phyloP scores from a whole-genome alignment of 2,888 invertebrate genomes.

The Lymantria monacha region DNA sequence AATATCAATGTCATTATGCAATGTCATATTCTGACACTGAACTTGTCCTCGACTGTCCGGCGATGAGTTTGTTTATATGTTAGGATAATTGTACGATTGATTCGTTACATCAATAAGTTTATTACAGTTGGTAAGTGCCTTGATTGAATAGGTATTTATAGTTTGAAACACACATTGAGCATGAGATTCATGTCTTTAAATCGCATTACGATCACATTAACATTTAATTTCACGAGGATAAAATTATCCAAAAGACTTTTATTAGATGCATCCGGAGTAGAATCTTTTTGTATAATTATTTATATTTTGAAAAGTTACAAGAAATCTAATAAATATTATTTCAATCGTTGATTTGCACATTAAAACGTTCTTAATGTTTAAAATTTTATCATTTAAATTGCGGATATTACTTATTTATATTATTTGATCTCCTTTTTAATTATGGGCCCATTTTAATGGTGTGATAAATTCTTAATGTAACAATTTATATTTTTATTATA shows the following conservation, averaged over 20 bases:
- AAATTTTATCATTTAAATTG: neutral
- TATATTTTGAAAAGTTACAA: neutral
- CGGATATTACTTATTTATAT: neutral
- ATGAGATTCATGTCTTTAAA: no score
- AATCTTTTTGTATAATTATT: neutral
- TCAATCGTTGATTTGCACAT: neutral
- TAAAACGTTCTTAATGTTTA: neutral
- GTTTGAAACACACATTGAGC: no score
- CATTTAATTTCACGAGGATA: neutral
- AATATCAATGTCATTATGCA: conserved; percentile 43
- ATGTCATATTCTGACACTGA: conserved; percentile 39
- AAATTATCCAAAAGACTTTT: neutral
- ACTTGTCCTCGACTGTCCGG: conserved; percentile 33
- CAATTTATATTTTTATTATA: neutral
- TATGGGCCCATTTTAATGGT: neutral
- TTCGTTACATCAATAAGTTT: conserved; percentile 2
- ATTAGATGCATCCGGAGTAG: neutral
- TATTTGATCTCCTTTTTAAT: neutral
- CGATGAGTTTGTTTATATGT: conserved; percentile 14
- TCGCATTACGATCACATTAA: no score
- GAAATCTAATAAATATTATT: neutral
- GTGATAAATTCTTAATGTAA: neutral
- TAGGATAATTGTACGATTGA: conserved; percentile 15
- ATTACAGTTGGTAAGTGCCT: no score
- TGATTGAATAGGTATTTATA: no score